Percentiles rank a stretch among this genome's conserved stretches.
These are phyloP conservation scores for Ferdinandea cuprea DNA, from an alignment of 2,888 invertebrate genomes.

Conservation along the genomic window DNA sequence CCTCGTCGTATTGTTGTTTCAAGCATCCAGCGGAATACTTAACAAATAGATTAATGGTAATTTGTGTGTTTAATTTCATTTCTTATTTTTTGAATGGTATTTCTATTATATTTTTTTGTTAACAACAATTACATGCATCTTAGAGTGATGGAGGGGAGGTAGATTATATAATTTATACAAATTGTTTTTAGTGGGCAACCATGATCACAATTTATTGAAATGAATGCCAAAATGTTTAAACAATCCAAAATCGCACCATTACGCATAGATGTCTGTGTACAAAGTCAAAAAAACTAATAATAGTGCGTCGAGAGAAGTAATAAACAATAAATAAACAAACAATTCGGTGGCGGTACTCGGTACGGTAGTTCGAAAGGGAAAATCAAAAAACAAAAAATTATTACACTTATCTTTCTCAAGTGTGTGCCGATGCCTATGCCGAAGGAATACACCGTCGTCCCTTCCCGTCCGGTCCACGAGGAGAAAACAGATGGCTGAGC, in stretches of 20 bases:
- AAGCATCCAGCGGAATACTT: conserved; percentile 67
- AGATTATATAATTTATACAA: conserved; percentile 55
- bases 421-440: conserved; percentile 58
- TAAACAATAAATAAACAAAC: conserved; percentile 62
- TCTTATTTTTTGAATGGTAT: not conserved
- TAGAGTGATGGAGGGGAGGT: no score
- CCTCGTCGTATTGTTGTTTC: conserved; percentile 64
- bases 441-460: conserved; percentile 32
- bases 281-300: conserved; percentile 64
- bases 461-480: no score
- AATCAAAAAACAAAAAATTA: conserved; percentile 67
- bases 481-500: conserved; percentile 11
- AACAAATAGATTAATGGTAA: conserved; percentile 74
- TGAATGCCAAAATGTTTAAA: not conserved
- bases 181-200: not conserved
- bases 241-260: conserved; percentile 5
- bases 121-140: not conserved
- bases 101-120: conserved; percentile 25
- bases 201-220: no score
- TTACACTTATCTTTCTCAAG: conserved; percentile 67
- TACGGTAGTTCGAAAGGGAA: conserved; percentile 51
- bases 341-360: no score
- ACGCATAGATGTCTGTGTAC: conserved; percentile 55
- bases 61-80: conserved; percentile 11
- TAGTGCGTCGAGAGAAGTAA: conserved; percentile 36